Evolutionary conservation across 2,797 vertebrate species (phyloP), one percentile per base, ranked within the genome.

Genomic region (Crax fasciolata): DNA sequence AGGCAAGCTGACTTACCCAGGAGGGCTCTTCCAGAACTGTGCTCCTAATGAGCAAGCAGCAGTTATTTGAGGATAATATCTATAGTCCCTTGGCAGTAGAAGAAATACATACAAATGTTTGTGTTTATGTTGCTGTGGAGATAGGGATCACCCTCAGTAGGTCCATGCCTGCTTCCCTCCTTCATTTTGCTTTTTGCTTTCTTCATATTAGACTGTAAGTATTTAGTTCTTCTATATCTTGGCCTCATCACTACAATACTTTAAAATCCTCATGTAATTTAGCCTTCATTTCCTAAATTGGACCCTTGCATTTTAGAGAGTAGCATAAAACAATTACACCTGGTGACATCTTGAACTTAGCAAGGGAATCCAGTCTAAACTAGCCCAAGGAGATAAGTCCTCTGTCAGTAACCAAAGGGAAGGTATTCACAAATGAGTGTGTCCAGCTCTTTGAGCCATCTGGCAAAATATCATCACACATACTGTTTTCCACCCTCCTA

Each of bases 401-500:
- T 76, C 77, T 86, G 77, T 97, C 55, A 90, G 67, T 43, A 96
- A 93, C 71, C 30, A 75, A 72, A 82, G 52, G 0, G 0, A 89
- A 86, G 66, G 80, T 89, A 91, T 95, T 72, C 82, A 78, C 70
- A 94, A 89, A 91, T 52, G 35, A 78, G 66, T 70, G 21, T 68
- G 70, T 93, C 62, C 79, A 84, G 89, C 30, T 89, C 76, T 65
- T 23, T 81, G 62, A 94, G 94, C 89, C 89, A 94, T 84, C 82
- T 94, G 94, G 92, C 82, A 96, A 94, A 95, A 11, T 75, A 89
- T 39, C 81, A 75, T 87, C 74, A 67, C 21, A 74, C 20, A 59
- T 3, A 85, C 43, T 39, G 48, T 63, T 92, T 97, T 87, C 89
- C 66, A 88, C 35, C 88, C 82, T 91, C 66, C 78, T 77, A 65